Evolutionary conservation across 2,113 vertebrate species (phyloP), one percentile per base, ranked within the genome.

Genomic region (Pseudopodoces humilis): DNA sequence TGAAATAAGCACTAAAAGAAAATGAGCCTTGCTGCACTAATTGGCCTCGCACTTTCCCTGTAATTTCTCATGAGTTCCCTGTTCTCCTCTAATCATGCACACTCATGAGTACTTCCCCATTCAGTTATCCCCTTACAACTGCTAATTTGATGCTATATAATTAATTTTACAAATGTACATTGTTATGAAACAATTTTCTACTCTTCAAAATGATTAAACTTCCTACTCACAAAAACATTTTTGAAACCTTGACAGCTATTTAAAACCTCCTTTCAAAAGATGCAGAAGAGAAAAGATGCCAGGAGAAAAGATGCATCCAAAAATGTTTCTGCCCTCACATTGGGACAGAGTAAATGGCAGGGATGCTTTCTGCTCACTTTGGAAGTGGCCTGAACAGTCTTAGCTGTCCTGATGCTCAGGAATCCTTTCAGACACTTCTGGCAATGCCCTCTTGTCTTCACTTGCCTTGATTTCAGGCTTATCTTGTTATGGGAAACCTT

Each of bases 1-100:
- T 89, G 86, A 96, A 97, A 89, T 91, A 94, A 96, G 93, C 76
- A 90, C 92, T 96, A 85, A 94, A 95, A 92, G 93, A 96, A 96
- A 97, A 96, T 94, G 92, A 96, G 87, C 88, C 89, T 90, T 95
- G 90, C 91, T 95, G 64, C 80, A 91, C 83, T 95, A 94, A 96
- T 93, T 97, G 86, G 89, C 86, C 81, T 96, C 4, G 0, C 86
- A 91, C 91, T 96, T 95, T 92, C 88, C 71, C 93, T 9, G 65
- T 96, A 96, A 97, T 95, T 96, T 96, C 92, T 97, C 55, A 79
- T 87, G 86, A 80, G 90, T 80, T 96, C 90, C 92, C 90, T 69
- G 53, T 55, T 94, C 83, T 94, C 83, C 70, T 92, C 86, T 93
- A 96, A 93, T 96, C 96, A 96, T 70, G 81, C 81, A 81, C 65